Conservation (phyloP, 2,797 vertebrate genomes). For the Macropus fuliginosus region DNA sequence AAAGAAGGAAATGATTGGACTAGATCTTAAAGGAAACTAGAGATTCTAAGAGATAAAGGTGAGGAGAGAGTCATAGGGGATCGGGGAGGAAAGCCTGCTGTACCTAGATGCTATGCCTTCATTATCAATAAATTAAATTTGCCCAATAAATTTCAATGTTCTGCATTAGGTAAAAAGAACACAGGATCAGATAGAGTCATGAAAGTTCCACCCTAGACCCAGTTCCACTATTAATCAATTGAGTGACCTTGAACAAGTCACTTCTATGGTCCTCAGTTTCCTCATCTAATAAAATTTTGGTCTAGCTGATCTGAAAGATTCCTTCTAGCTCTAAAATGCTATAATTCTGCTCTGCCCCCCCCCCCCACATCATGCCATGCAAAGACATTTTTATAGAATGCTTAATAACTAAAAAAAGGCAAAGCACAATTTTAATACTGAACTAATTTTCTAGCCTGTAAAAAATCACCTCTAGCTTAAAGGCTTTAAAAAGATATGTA, state of each 20-base stretch:
- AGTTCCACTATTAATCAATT: neutral
- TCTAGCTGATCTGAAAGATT: conserved; percentile 47
- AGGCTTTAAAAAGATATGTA: conserved; percentile 47
- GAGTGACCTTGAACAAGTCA: neutral
- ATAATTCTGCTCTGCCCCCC: conserved; percentile 31
- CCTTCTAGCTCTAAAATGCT: conserved; percentile 51
- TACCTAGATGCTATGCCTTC: neutral
- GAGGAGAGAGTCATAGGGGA: neutral
- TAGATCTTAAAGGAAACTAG: neutral
- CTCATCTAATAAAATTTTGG: neutral
- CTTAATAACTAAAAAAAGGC: conserved; percentile 67
- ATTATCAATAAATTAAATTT: neutral
- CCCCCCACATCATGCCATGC: conserved; percentile 8
- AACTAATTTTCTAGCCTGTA: conserved; percentile 56
- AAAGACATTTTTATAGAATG: conserved; percentile 59
- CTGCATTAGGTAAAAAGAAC: neutral
- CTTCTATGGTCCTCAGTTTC: neutral
- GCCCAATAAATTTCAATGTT: neutral
- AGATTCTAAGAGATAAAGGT: neutral
- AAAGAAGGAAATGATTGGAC: neutral
- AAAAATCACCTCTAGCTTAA: conserved; percentile 49
- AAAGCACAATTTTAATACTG: conserved; percentile 62
- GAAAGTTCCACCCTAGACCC: neutral
- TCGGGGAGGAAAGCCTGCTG: neutral
- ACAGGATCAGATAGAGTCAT: neutral